Evolutionary conservation across 2,113 vertebrate species (phyloP), one percentile per base, ranked within the genome.

Genomic region (Pelecanoides urinatrix): DNA sequence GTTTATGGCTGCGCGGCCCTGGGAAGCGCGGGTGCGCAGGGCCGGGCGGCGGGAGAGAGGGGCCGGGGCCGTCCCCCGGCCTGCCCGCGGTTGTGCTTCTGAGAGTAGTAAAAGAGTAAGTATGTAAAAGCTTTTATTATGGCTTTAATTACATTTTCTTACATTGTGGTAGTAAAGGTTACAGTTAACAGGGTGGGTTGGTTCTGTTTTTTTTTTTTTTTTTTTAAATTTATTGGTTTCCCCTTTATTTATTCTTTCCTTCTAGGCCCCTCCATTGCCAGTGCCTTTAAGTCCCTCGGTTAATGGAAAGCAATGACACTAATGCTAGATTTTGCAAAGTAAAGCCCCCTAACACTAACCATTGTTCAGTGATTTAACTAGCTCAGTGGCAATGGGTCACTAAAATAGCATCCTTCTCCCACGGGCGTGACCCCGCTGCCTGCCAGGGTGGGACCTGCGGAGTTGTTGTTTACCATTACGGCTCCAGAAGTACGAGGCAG

Each of bases 321-420:
- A 95, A 95, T 86, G 94, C 90, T 92, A 96, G 95, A 96, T 96
- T 97, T 95, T 94, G 95, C 93, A 61, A 87, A 97, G 97, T 81
- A 96, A 98, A 98, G 91, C 90, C 90, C 92, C 76, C 20, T 95
- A 97, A 95, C 95, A 34, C 94, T 96, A 71, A 96, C 89, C 96
- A 61, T 97, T 95, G 96, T 96, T 97, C 86, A n/a, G 94, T 92
- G 97, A 97, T 97, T 98, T 97, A 97, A 97, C 97, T 82, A 94
- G 96, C 91, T 97, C 88, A 42, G 91, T 97, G 98, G 96, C 96
- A 95, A 73, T 82, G 95, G 97, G 97, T 98, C 97, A 96, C 90
- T 96, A 94, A 96, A 94, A 95, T 45, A 98, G 93, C 93, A 94
- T 97, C 93, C 67, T 94, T 98, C 92, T 96, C 92, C 78, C 70